Evolutionary conservation across 2,888 invertebrate species (phyloP), one percentile per base, ranked within the genome.

Genomic region (Aromia moschata): DNA sequence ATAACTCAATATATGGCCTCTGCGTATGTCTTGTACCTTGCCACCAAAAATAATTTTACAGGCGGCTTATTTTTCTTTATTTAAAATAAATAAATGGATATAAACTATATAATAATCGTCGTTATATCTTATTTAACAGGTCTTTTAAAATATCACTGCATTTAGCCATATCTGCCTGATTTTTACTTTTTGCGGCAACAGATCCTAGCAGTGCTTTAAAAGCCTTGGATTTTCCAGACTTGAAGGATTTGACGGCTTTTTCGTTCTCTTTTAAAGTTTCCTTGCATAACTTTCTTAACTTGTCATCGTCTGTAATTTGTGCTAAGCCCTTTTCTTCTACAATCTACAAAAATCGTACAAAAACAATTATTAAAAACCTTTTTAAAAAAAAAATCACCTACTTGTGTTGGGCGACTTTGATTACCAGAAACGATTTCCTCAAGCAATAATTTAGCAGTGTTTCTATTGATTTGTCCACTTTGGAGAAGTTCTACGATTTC

Each of bases 161-260:
- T 72, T 84, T 71, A 58, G 82, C 81, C 90, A 91, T 91, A 75
- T 93, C 87, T 33, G 88, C 86, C 75, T 85, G 85, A 71, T 86
- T 83, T 12, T 87, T 78, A 40, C 87, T 86, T 63, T 81, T 80
- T 71, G 85, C 85, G 53, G 83, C 83, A 49, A 90, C 81, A 72
- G 85, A 81, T 10, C 87, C 88, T 59, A 88, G 76, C 59, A 93
- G 83, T 20, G 87, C 87, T 71, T 84, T 86, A 43, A 90, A 84
- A 5, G 88, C 84, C 81, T 90, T 91, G 0, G 77, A 78, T 80
- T 92, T 92, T 2, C 93, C 93, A 7, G 80, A 81, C 75, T 84
- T 87, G 74, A 88, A 92, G 67, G 86, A 83, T 62, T 84, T 81
- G 0, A 90, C 89, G 52, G 88, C 75, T 74, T 89, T 87, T 9